A percentile compares a stretch with the other conserved stretches of the same genome.
Evolutionary conservation across 2,888 invertebrate species (phyloP).

Genomic region (Thera britannica): DNA sequence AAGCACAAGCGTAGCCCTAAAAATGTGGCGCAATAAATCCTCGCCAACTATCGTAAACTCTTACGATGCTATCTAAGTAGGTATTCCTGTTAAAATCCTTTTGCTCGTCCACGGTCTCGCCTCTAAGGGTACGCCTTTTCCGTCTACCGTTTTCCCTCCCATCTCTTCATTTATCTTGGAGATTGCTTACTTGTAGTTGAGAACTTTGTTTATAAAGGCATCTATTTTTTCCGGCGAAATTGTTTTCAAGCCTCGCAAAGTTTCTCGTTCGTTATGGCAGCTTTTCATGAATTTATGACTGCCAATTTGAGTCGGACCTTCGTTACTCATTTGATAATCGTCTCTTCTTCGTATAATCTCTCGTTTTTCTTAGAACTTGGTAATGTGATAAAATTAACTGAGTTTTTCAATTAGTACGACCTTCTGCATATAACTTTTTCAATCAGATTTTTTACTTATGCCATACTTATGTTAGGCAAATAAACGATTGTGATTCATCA

Average conservation of each 20-base stretch:
- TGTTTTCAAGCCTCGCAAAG: constrained; percentile 38
- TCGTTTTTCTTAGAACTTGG: constrained; percentile 29
- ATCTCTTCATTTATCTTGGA: constrained; percentile 46
- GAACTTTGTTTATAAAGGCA: constrained; percentile 47
- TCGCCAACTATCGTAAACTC: constrained; percentile 49
- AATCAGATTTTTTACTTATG: constrained; percentile 23
- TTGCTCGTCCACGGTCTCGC: constrained; percentile 42
- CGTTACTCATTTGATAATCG: constrained; percentile 36
- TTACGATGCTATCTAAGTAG: constrained; percentile 53
- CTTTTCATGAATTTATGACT: constrained; percentile 32
- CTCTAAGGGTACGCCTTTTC: constrained; percentile 42
- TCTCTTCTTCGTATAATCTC: constrained; percentile 31
- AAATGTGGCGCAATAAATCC: constrained; percentile 52
- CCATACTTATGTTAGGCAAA: too few relatives aligned
- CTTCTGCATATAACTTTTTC: constrained; percentile 16
- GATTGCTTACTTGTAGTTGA: constrained; percentile 46
- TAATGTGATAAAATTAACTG: constrained; percentile 34
- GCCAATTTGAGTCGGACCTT: constrained; percentile 31
- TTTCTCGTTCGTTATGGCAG: constrained; percentile 30
- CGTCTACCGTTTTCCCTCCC: constrained; percentile 43
- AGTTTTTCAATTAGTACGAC: constrained; percentile 28
- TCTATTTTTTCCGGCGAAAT: constrained; percentile 44
- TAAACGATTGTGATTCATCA: too few relatives aligned
- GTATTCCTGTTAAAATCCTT: constrained; percentile 49
- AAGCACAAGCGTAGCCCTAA: constrained; percentile 43